Evolutionary conservation across 92 coral and sea anemone genomes (phyloP).

Genomic region (Muricea muricata): DNA sequence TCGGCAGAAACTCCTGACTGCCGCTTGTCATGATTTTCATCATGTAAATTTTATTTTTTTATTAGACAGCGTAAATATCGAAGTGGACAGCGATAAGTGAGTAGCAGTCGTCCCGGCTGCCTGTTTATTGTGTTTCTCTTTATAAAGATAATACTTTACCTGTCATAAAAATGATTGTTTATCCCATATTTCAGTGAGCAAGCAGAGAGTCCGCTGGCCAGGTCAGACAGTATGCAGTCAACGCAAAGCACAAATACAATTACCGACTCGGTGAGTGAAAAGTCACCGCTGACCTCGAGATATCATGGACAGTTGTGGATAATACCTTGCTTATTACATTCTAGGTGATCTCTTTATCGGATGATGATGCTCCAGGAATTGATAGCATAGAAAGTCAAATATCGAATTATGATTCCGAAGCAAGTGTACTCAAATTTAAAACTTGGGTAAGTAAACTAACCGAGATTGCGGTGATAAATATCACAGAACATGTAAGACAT

Average conservation of each 20-base stretch:
- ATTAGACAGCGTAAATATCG: too few species aligned
- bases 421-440: slow-evolving; percentile 75
- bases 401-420: slow-evolving; percentile 90
- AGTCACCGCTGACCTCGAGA: neutral
- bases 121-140: too few species aligned
- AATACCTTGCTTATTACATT: too few species aligned
- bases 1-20: too few species aligned
- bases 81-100: too few species aligned
- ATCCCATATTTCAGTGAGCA: slow-evolving; percentile 28
- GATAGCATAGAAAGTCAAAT: slow-evolving; percentile 90
- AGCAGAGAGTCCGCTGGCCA: slow-evolving; percentile 78
- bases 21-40: too few species aligned
- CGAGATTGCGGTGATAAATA: too few species aligned
- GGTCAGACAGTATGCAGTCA: slow-evolving; percentile 91
- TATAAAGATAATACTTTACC: too few species aligned
- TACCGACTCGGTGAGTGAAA: slow-evolving; percentile 85
- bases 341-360: slow-evolving; percentile 90
- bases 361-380: slow-evolving; percentile 82
- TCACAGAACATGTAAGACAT: too few species aligned
- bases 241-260: slow-evolving; percentile 84
- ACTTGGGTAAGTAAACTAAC: slow-evolving; percentile 75
- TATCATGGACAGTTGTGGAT: neutral
- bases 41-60: too few species aligned
- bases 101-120: too few species aligned
- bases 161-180: slow-evolving; percentile 42